Conservation (phyloP, 2,797 vertebrate species). For the Tokudaia tokunoshimensis region DNA sequence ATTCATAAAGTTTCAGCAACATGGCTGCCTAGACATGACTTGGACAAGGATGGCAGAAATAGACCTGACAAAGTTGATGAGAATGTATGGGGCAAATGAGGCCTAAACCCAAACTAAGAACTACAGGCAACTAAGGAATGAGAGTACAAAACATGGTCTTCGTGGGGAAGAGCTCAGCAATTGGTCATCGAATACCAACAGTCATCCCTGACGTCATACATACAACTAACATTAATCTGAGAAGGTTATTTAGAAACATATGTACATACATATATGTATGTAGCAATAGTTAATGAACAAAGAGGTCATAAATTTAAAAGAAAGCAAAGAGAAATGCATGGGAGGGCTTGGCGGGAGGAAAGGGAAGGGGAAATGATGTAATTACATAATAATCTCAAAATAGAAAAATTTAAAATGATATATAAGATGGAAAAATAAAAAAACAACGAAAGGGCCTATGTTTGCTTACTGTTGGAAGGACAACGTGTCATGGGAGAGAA, state of each 20-base stretch:
- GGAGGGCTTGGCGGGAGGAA: background rate
- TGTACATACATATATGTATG: background rate
- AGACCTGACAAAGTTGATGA: no score
- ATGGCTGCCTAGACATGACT: background rate
- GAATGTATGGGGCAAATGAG: no score
- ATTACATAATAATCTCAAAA: background rate
- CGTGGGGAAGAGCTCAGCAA: background rate
- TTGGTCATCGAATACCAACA: background rate
- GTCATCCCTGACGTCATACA: background rate
- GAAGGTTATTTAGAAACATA: background rate
- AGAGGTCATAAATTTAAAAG: background rate
- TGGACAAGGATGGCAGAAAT: no score
- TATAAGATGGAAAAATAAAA: background rate
- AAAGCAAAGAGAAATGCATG: background rate
- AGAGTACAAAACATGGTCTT: background rate
- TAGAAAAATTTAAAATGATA: background rate
- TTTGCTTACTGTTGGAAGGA: background rate
- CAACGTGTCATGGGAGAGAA: no score
- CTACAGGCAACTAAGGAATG: background rate
- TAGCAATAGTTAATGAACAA: background rate
- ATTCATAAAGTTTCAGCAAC: background rate
- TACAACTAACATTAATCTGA: background rate
- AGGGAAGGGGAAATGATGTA: background rate
- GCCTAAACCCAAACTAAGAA: background rate
- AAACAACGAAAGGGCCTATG: background rate